phyloP scores from a whole-genome alignment of 2,888 invertebrate genomes.

The Eupithecia centaureata region DNA sequence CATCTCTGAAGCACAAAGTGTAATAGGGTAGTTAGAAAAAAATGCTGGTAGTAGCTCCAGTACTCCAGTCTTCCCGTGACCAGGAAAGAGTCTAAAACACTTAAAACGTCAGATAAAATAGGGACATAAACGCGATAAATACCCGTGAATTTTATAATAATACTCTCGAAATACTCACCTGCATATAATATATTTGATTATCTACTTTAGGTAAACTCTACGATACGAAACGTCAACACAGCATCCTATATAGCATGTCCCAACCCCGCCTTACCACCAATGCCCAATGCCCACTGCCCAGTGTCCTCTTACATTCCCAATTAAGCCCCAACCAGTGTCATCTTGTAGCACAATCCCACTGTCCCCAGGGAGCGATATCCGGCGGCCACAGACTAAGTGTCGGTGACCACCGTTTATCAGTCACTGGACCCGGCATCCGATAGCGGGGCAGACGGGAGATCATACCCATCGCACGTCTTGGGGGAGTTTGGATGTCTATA shows the following conservation, averaged over 20 bases:
- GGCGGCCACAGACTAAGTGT: constrained; percentile 47
- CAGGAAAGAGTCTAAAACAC: too few relatives aligned
- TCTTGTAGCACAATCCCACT: constrained; percentile 62
- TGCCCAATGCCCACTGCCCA: neutral
- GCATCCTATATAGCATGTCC: neutral
- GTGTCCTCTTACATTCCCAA: constrained; percentile 34
- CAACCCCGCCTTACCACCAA: neutral
- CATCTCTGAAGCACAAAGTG: too few relatives aligned
- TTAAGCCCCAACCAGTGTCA: constrained; percentile 49
- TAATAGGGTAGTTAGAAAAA: too few relatives aligned
- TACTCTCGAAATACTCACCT: too few relatives aligned
- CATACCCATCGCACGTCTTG: constrained; percentile 47
- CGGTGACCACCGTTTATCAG: constrained; percentile 76
- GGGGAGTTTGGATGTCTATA: constrained; percentile 29
- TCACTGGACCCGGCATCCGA: constrained; percentile 64
- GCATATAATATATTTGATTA: too few relatives aligned
- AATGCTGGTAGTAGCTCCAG: too few relatives aligned
- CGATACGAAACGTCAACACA: neutral
- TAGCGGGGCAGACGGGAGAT: constrained; percentile 52
- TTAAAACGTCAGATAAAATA: too few relatives aligned
- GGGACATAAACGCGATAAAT: too few relatives aligned
- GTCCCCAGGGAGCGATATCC: constrained; percentile 68
- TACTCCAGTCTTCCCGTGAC: too few relatives aligned
- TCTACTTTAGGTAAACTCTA: too few relatives aligned
- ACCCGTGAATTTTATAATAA: too few relatives aligned